phyloP scores from a whole-genome alignment of 2,797 vertebrate species.

The Neosilurus hyrtlii region DNA sequence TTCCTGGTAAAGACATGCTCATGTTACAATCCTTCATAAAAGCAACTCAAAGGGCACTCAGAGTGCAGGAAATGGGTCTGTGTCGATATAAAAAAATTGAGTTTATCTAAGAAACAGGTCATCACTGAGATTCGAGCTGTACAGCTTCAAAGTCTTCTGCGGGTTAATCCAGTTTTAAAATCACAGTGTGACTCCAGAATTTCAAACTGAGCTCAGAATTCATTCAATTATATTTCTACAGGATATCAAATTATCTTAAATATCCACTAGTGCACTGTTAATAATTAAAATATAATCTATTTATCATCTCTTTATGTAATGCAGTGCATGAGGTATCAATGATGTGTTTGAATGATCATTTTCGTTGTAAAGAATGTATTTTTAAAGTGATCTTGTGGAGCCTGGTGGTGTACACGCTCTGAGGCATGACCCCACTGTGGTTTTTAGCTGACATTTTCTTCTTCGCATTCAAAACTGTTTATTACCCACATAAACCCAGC shows the following conservation, averaged over 20 bases:
- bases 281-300: not conserved
- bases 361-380: not conserved
- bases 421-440: not conserved
- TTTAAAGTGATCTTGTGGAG: not conserved
- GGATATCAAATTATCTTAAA: not conserved
- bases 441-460: constrained; percentile 15
- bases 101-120: not conserved
- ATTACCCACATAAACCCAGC: not conserved
- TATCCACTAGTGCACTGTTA: not conserved
- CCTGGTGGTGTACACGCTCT: too few species aligned
- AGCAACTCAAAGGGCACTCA: too few species aligned
- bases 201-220: not conserved
- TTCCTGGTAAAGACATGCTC: not conserved
- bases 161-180: not conserved
- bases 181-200: not conserved
- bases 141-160: not conserved
- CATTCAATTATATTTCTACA: not conserved
- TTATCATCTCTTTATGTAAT: not conserved
- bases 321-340: not conserved
- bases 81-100: too few species aligned
- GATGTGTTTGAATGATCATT: not conserved
- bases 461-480: not conserved
- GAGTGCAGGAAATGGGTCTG: too few species aligned
- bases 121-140: too few species aligned
- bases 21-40: not conserved